Conservation (phyloP, 2,797 vertebrate genomes). For the Tangara arthus region DNA sequence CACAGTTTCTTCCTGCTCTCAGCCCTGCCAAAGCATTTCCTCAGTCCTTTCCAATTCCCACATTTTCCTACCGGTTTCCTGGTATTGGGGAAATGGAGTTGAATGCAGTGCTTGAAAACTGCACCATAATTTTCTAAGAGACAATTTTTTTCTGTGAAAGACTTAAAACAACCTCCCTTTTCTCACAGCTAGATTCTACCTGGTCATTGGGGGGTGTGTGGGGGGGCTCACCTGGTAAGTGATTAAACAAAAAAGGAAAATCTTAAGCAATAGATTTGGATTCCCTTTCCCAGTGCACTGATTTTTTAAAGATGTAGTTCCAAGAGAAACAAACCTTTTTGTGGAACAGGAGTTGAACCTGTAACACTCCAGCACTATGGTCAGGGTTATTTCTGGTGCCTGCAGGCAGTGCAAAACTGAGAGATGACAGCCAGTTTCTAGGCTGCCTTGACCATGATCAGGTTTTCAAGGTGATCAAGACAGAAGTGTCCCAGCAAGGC, state of each 20-base stretch:
- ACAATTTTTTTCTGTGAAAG: neutral
- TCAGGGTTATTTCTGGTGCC: neutral
- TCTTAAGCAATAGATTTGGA: neutral
- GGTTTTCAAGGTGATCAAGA: neutral
- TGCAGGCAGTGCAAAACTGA: neutral
- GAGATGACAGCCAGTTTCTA: neutral
- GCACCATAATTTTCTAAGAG: neutral
- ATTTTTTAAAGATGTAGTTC: neutral
- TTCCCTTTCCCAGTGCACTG: neutral
- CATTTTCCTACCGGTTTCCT: neutral
- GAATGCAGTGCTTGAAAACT: neutral
- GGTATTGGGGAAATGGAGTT: neutral
- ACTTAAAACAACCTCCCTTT: neutral
- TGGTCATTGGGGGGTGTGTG: neutral
- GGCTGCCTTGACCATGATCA: neutral
- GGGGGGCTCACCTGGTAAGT: neutral
- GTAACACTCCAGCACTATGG: neutral
- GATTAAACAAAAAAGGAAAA: neutral
- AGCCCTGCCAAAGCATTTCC: neutral
- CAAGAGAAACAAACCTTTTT: neutral
- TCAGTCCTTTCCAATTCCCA: neutral
- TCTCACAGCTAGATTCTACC: neutral
- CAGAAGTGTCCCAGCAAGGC: neutral
- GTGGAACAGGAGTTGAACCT: rapidly evolving
- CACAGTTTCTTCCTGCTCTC: neutral